Evolutionary conservation across 2,113 vertebrate genomes (phyloP), one percentile per base, ranked within the genome.

Genomic region (Prietella phreatophila): DNA sequence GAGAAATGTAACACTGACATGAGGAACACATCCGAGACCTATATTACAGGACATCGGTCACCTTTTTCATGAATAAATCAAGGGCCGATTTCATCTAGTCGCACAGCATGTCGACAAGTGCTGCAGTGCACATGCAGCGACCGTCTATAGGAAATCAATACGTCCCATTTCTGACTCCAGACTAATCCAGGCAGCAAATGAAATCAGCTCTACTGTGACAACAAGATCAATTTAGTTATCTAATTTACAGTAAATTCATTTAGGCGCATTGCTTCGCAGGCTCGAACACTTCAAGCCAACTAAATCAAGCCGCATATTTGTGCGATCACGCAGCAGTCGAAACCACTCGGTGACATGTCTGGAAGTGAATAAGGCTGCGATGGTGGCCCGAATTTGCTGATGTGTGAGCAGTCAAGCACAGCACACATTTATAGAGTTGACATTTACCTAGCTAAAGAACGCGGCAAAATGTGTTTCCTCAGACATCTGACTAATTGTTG

Each of bases 101-200:
- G 85, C 60, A 69, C 84, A 42, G 53, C 63, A 33, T 87, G 88
- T 85, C 76, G 85, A 82, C 88, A 75, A 89, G 67, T 39, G 39
- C 58, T 82, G 87, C 87, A 86, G 67, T 69, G 69, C 84, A 85
- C 83, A 22, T 86, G 86, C 84, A 88, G 69, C 69, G 67, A 82
- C 85, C 79, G 60, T 75, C 85, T 83, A 90, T 87, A 85, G 88
- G 78, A 89, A 90, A 90, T 90, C 90, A 87, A 90, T 89, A 87
- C 4, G 83, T 85, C 88, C 85, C 82, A 89, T 89, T 90, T 89
- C 83, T 90, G 85, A 87, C 85, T 90, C 76, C 67, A 89, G 87
- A 89, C 85, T 85, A 73, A 89, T 90, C 87, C 90, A 87, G 82
- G 67, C 83, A 89, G 88, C 67, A 89, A 89, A 89, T 89, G 84